Evolutionary conservation across 1,140 invertebrate genomes (phyloP), one percentile per base, ranked within the genome.

Genomic region (Orussus abietinus): DNA sequence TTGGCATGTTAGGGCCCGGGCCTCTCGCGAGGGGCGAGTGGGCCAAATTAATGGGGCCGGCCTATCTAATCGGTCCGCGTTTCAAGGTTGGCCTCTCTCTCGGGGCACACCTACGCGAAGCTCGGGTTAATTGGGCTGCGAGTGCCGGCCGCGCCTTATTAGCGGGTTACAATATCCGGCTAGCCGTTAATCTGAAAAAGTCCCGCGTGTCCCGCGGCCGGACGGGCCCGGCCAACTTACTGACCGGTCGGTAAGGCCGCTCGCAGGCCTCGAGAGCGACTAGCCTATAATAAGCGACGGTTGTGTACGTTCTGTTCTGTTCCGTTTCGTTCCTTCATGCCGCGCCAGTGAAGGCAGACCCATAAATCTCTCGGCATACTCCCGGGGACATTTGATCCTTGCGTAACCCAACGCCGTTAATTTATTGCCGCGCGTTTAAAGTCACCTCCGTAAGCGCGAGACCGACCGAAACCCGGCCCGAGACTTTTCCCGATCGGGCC

Each of bases 361-460:
- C 62, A 73, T 73, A 73, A 73, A 73, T 73, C 69, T 71, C 62
- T 45, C 49, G 59, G 63, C 64, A 69, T 73, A 72, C 70, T 72
- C 68, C 66, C 57, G 66, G 69, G 63, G 68, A 74, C 71, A 74
- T 72, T 74, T 72, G 71, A 74, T 74, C 71, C 71, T 74, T 72
- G 71, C 71, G 71, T 72, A 74, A 72, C 71, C 69, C 68, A 70
- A 72, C 68, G 69, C 68, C 63, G 68, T 72, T 74, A 74, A 74
- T 74, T 74, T 74, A 74, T 71, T 70, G 66, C 69, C 53, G 53
- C 69, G 64, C 68, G 66, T 70, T 72, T 72, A 67, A 68, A 69
- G 69, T 72, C 69, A 72, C 67, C 66, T 67, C 59, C 54, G 53
- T 58, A n/a, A n/a, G 53, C 57, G 59, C 62, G 64, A 59, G 49